Conservation (phyloP, 2,888 invertebrate genomes). For the Pachydiplax longipennis region DNA sequence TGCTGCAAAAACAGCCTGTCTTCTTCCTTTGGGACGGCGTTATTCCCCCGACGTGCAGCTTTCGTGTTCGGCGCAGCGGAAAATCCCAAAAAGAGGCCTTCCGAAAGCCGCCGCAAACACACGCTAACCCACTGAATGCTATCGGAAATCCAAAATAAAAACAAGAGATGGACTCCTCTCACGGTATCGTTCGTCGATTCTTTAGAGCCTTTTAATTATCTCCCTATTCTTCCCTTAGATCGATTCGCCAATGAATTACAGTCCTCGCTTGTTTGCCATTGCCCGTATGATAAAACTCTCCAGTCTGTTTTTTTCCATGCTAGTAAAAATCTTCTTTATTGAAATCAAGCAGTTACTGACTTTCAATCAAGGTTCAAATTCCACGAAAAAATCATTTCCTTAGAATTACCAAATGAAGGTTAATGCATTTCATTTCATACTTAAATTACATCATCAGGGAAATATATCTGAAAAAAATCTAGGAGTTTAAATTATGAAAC, state of each 20-base stretch:
- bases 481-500: too few species aligned
- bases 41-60: not conserved
- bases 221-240: not conserved
- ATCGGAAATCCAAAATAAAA: not conserved
- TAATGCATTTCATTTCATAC: not conserved
- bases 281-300: too few species aligned
- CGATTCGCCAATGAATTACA: not conserved
- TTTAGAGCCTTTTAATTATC: not conserved
- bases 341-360: too few species aligned
- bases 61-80: not conserved
- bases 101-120: not conserved
- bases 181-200: not conserved
- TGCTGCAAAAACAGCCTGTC: not conserved
- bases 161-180: not conserved
- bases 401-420: too few species aligned
- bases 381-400: too few species aligned
- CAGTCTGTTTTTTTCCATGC: too few species aligned
- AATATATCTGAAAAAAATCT: too few species aligned
- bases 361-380: too few species aligned
- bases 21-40: not conserved
- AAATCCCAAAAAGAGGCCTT: not conserved
- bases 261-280: too few species aligned
- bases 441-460: too few species aligned
- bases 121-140: not conserved
- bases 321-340: too few species aligned